A percentile compares a stretch with the other conserved stretches of the same genome.
Evolutionary conservation across 2,888 invertebrate genomes (phyloP).

Genomic region (Electrophaes corylata): DNA sequence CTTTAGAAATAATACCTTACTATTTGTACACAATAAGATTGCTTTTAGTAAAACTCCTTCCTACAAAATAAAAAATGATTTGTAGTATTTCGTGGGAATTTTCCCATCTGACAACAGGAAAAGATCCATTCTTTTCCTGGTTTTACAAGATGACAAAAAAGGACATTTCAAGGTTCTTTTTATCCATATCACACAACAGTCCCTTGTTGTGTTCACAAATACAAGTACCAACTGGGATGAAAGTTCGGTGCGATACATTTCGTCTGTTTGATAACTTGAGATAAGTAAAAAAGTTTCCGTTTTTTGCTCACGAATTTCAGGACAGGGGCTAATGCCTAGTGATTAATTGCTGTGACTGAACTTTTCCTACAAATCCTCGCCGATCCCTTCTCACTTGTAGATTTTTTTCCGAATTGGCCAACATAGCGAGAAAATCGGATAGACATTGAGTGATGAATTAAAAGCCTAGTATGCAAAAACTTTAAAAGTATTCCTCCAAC

Average conservation of each 20-base stretch:
- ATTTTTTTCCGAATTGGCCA: conserved; percentile 46
- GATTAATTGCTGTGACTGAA: conserved; percentile 52
- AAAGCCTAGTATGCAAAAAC: conserved; percentile 24
- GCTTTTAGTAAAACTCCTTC: conserved; percentile 6
- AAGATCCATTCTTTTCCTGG: conserved; percentile 28
- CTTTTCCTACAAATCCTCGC: conserved; percentile 38
- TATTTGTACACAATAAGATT: not conserved
- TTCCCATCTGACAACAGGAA: conserved; percentile 34
- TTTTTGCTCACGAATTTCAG: conserved; percentile 39
- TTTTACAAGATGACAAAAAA: conserved; percentile 23
- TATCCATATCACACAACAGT: conserved; percentile 11
- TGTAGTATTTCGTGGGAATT: conserved; percentile 32
- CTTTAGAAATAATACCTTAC: not conserved
- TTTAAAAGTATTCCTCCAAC: not conserved
- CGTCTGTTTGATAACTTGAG: not conserved
- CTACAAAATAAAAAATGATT: conserved; percentile 15
- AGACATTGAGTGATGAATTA: conserved; percentile 42
- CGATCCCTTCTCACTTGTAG: conserved; percentile 44
- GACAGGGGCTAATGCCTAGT: conserved; percentile 49
- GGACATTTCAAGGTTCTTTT: conserved; percentile 8
- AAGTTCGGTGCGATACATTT: not conserved
- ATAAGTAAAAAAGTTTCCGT: conserved; percentile 3
- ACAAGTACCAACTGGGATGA: conserved; percentile 6
- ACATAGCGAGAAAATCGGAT: conserved; percentile 35
- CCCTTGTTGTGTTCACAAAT: conserved; percentile 8